Evolutionary conservation across 2,797 vertebrate genomes (phyloP), one percentile per base, ranked within the genome.

Genomic region (Hyperoplus immaculatus): DNA sequence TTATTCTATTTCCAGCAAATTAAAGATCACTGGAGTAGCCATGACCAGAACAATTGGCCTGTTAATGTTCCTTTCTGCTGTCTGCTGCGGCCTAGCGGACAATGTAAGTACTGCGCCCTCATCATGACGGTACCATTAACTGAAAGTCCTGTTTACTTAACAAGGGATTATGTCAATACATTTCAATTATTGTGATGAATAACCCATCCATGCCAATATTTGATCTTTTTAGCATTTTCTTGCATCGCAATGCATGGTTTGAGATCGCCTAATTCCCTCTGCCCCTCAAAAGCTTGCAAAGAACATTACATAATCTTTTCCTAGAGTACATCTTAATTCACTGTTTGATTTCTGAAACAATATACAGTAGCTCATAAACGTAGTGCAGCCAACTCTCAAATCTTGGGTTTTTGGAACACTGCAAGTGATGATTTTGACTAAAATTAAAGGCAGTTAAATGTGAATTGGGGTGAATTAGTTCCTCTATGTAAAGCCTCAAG

Each of bases 21-120:
- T 78, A 45, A 71, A 55, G 21, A 78, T 60, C n/a, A 57, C 55
- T 55, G 43, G 29, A 71, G 14, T 14, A 84, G 51, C 49, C 70
- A 95, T 95, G 94, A 71, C 46, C 69, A 76, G 69, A 82, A 50
- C 78, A 39, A 58, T 86, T 21, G 54, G 54, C 56, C 61, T 87
- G 1, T 46, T 94, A 0, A 8, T 88, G 38, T 69, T 94, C 54
- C 81, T 94, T 15, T 87, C 74, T 74, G 85, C 81, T 76, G 84
- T 95, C 78, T 93, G 89, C 90, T 95, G 91, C 84, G 41, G 8
- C 69, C 83, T 94, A 82, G 92, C 75, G 78, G 89, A 81, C 65
- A 90, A 88, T 80, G 95, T 95, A 78, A 91, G 93, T 91, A 89
- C 8, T 61, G 13, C 86, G 87, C 1, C 10, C 29, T 21, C 29